These are phyloP conservation scores for Nysson spinosus DNA, from an alignment of 2,888 invertebrate genomes.

Conservation along the genomic window DNA sequence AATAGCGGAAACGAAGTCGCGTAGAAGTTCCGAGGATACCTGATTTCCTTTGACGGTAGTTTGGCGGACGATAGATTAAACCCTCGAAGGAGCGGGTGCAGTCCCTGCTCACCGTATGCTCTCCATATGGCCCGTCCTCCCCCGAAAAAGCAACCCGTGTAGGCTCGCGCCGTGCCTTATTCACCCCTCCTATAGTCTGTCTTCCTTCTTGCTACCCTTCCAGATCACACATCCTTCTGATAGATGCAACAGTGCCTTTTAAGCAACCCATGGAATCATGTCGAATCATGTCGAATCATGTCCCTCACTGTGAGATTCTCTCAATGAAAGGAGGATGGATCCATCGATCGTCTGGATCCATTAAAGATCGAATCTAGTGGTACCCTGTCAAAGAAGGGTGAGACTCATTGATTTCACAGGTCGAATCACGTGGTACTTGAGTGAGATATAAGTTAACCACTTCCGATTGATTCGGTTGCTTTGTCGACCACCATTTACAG, in stretches of 20 bases:
- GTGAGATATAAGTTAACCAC: not conserved
- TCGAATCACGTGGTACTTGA: not conserved
- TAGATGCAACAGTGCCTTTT: constrained; percentile 35
- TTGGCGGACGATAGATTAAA: constrained; percentile 75
- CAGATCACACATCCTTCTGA: constrained; percentile 29
- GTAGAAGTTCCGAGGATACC: constrained; percentile 58
- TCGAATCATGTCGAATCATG: constrained; percentile 42
- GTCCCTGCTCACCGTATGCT: constrained; percentile 77
- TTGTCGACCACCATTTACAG: not conserved
- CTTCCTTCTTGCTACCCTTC: constrained; percentile 55
- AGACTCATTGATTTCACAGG: constrained; percentile 10
- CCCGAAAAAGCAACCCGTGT: constrained; percentile 60
- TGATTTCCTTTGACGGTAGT: constrained; percentile 74
- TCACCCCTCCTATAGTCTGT: constrained; percentile 48
- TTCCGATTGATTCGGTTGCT: not conserved
- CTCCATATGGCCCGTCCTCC: constrained; percentile 74
- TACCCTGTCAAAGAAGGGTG: not conserved
- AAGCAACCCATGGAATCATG: constrained; percentile 29
- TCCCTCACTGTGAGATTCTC: not conserved
- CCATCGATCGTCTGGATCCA: not conserved
- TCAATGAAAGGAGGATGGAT: not conserved
- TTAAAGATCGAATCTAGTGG: not conserved
- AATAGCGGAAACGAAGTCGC: constrained; percentile 59
- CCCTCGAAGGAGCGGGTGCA: constrained; percentile 68
- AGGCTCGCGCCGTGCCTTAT: constrained; percentile 49